Evolutionary conservation across 2,797 vertebrate species (phyloP).

Genomic region (Scyliorhinus canicula): DNA sequence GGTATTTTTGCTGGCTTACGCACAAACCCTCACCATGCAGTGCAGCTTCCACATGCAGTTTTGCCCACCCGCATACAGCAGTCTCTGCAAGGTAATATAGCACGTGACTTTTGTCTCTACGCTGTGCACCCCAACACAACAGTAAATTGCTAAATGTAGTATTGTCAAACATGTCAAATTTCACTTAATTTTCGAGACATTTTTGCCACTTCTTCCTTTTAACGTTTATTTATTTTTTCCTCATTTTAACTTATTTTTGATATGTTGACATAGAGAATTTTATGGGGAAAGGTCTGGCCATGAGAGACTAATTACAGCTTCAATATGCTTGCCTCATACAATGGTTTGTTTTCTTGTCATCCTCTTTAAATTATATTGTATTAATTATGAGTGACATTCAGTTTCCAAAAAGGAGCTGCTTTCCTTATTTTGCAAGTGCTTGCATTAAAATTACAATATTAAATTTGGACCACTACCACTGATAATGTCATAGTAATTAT

Average conservation of each 20-base stretch:
- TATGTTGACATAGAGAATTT: neutral
- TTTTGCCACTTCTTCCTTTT: neutral
- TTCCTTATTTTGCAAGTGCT: neutral
- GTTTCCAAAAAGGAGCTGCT: neutral
- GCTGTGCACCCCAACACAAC: neutral
- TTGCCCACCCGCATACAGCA: conserved; percentile 65
- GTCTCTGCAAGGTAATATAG: conserved; percentile 66
- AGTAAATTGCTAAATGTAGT: neutral
- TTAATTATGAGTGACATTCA: neutral
- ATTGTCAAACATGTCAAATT: neutral
- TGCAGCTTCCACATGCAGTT: conserved; percentile 62
- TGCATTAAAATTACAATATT: neutral
- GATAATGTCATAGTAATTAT: neutral
- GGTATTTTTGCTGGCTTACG: conserved; percentile 71
- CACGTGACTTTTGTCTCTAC: conserved; percentile 41
- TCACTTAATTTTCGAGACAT: neutral
- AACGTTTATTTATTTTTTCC: neutral
- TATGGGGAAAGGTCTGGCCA: neutral
- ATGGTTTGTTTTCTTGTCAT: neutral
- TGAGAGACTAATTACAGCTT: neutral
- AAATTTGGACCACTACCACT: neutral
- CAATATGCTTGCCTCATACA: neutral
- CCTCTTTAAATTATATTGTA: neutral
- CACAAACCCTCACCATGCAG: conserved; percentile 61
- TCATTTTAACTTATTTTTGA: neutral